A percentile compares a stretch with the other conserved stretches of the same genome.
phyloP scores from a whole-genome alignment of 2,113 vertebrate species.

The Callithrix jacchus region DNA sequence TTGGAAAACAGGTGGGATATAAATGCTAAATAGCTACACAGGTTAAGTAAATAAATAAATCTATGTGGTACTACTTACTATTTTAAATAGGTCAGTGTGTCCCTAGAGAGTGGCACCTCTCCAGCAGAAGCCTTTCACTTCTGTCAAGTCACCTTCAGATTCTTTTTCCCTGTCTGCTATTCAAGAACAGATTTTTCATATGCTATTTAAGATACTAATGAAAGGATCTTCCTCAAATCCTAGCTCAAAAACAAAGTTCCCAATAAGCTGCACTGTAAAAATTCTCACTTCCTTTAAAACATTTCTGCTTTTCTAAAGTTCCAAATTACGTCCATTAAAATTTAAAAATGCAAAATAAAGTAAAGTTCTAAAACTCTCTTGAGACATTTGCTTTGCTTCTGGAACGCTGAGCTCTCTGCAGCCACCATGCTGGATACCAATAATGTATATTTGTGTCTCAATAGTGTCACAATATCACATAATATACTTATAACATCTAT shows the following conservation, averaged over 20 bases:
- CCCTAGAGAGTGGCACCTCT: not conserved
- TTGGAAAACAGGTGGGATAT: not conserved
- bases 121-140: not conserved
- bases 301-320: constrained; percentile 24
- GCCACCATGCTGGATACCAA: not conserved
- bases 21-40: constrained; percentile 29
- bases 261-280: constrained; percentile 11
- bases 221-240: constrained; percentile 14
- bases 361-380: constrained; percentile 9
- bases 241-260: constrained; percentile 37
- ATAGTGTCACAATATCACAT: not conserved
- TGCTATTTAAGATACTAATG: not conserved
- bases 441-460: not conserved
- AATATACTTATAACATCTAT: not conserved
- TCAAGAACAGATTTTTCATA: constrained; percentile 5
- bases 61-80: not conserved
- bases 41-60: not conserved
- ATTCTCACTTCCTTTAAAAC: constrained; percentile 45
- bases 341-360: constrained; percentile 39
- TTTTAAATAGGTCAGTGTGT: not conserved
- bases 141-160: constrained; percentile 19
- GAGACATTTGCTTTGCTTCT: not conserved
- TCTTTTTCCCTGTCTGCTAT: not conserved
- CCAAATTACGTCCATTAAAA: constrained; percentile 34
- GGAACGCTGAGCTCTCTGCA: not conserved